These are phyloP conservation scores for Ara ararauna DNA, from an alignment of 2,797 vertebrate genomes.

Conservation along the genomic window DNA sequence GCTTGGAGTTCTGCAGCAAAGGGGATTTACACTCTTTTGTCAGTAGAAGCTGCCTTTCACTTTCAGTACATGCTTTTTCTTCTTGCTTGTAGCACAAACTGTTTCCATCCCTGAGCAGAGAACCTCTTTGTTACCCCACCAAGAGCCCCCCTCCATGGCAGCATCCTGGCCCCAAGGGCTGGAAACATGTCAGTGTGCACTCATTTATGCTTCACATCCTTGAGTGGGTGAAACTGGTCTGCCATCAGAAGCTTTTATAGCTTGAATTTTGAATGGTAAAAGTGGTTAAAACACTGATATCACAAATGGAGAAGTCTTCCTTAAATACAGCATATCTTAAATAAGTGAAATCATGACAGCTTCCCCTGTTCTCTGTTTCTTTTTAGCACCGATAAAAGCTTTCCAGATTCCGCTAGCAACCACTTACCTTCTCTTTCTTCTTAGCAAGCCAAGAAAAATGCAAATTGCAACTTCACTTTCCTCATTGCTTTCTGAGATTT, in stretches of 20 bases:
- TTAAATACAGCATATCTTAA: not conserved
- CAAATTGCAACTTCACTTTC: not conserved
- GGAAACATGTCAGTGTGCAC: accelerated
- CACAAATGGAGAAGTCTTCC: not conserved
- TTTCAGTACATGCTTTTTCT: not conserved
- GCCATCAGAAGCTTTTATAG: not conserved
- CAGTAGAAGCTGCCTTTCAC: not conserved
- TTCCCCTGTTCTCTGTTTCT: not conserved
- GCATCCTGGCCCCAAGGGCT: not conserved
- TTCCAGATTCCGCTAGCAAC: not conserved
- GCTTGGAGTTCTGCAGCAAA: not conserved
- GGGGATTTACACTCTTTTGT: not conserved
- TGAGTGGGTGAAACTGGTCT: not conserved
- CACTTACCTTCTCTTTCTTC: not conserved
- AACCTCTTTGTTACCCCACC: not conserved
- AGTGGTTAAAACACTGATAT: not conserved
- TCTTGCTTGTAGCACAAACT: not conserved
- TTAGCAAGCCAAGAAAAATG: not conserved
- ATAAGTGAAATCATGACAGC: not conserved
- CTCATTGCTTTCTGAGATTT: not conserved
- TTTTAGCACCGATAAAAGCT: not conserved
- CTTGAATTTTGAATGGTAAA: not conserved
- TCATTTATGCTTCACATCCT: not conserved
- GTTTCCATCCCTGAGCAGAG: not conserved
- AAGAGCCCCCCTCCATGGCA: not conserved